Evolutionary conservation across 2,888 invertebrate genomes (phyloP).

Genomic region (Drosophila quasianomalipes): DNA sequence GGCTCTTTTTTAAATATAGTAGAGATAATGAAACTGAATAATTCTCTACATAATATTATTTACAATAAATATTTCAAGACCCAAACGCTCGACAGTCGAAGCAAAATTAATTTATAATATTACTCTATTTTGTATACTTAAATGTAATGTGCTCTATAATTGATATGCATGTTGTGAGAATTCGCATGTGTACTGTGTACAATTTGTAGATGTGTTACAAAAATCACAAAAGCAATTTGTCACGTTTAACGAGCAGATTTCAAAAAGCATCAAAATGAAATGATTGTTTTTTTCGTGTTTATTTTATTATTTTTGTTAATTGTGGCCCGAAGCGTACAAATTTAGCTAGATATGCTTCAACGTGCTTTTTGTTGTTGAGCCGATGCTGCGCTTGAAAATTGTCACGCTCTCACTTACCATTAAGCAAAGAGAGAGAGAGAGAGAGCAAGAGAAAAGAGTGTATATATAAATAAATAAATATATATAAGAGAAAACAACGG

Average conservation of each 20-base stretch:
- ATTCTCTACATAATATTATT: neutral
- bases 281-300: neutral
- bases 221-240: constrained; percentile 19
- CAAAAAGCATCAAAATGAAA: constrained; percentile 10
- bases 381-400: constrained; percentile 20
- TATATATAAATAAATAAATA: no score
- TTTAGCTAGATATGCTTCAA: neutral
- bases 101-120: neutral
- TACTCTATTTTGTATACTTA: neutral
- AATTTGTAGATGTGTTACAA: neutral
- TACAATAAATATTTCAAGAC: neutral
- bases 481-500: no score
- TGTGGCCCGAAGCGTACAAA: constrained; percentile 4
- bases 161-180: neutral
- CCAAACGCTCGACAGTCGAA: neutral
- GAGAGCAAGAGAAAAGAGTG: no score
- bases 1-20: neutral
- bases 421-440: neutral
- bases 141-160: neutral
- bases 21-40: neutral
- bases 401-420: constrained; percentile 51
- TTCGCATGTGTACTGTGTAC: neutral
- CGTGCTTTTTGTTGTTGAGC: neutral
- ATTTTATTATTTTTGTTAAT: constrained; percentile 23
- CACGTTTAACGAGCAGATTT: constrained; percentile 30